Evolutionary conservation across 2,113 vertebrate species (phyloP).

Genomic region (Channa argus): DNA sequence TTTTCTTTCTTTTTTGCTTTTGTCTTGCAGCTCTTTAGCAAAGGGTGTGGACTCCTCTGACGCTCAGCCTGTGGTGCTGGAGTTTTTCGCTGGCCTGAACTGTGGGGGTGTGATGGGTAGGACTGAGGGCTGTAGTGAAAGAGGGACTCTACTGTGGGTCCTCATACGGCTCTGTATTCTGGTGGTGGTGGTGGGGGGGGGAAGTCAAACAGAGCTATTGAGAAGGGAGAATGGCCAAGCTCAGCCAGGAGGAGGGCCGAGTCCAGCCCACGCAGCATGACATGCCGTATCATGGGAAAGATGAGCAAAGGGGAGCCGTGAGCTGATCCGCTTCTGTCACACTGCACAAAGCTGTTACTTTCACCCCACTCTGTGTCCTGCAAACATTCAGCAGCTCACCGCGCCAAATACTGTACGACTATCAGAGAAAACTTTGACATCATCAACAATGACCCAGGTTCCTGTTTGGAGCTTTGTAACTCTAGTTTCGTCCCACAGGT

Average conservation of each 20-base stretch:
- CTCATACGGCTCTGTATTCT: conserved; percentile 44
- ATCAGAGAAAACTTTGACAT: not conserved
- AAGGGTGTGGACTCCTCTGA: conserved; percentile 13
- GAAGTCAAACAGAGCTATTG: conserved; percentile 73
- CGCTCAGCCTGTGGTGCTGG: conserved; percentile 33
- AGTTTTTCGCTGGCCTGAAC: conserved; percentile 13
- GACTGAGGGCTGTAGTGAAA: conserved; percentile 29
- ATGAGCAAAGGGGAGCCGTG: conserved; percentile 55
- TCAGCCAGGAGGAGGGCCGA: conserved; percentile 60
- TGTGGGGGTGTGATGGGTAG: conserved; percentile 19
- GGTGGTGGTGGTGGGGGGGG: conserved; percentile 44
- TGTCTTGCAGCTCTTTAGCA: conserved; percentile 36
- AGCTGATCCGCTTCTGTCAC: conserved; percentile 46
- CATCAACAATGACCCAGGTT: not conserved
- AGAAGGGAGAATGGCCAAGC: conserved; percentile 60
- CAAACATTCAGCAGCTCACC: conserved; percentile 32
- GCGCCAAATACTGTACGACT: not conserved
- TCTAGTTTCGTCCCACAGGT: not conserved
- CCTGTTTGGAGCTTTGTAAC: not conserved
- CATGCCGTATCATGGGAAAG: conserved; percentile 66
- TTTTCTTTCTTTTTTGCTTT: conserved; percentile 37
- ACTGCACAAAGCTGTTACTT: conserved; percentile 27
- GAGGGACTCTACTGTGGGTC: conserved; percentile 27
- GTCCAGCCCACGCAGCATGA: conserved; percentile 74
- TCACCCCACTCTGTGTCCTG: conserved; percentile 11